A percentile compares a stretch with the other conserved stretches of the same genome.
Conservation (phyloP, 1,140 invertebrate genomes). For the Megathymus violae region DNA sequence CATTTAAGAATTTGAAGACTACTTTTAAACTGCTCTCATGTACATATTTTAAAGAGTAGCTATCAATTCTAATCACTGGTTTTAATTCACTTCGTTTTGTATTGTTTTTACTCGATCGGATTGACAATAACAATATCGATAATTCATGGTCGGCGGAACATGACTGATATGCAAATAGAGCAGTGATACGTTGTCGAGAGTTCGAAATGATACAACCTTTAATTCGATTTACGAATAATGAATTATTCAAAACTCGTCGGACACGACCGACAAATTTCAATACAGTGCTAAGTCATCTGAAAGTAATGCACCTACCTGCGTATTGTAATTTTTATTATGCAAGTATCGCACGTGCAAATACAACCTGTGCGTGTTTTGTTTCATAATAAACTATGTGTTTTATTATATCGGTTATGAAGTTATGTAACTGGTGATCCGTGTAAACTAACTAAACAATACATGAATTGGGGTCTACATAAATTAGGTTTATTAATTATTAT, state of each 20-base stretch:
- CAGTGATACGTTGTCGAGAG: conserved; percentile 54
- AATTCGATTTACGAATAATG: conserved; percentile 61
- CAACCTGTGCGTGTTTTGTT: conserved; percentile 16
- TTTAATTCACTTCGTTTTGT: conserved; percentile 27
- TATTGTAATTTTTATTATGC: conserved; percentile 13
- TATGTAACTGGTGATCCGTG: background rate
- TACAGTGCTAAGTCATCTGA: conserved; percentile 28
- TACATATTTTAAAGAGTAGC: too few relatives aligned
- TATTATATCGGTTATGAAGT: conserved; percentile 2
- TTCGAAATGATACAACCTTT: conserved; percentile 52
- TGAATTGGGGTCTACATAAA: too few relatives aligned
- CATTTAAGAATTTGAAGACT: too few relatives aligned
- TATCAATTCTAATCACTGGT: conserved; percentile 14
- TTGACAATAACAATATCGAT: too few relatives aligned
- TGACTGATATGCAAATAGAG: conserved; percentile 64
- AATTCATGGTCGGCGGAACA: conserved; percentile 40
- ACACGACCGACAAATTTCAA: conserved; percentile 51
- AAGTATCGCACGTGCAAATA: conserved; percentile 26
- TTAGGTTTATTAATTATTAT: too few relatives aligned
- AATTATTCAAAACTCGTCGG: conserved; percentile 61
- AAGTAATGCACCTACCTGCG: conserved; percentile 5
- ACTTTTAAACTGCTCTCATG: too few relatives aligned
- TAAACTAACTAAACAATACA: too few relatives aligned
- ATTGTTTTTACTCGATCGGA: conserved; percentile 22
- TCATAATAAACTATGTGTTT: conserved; percentile 15